Evolutionary conservation across 2,797 vertebrate species (phyloP), one percentile per base, ranked within the genome.

Genomic region (Chiloscyllium punctatum): DNA sequence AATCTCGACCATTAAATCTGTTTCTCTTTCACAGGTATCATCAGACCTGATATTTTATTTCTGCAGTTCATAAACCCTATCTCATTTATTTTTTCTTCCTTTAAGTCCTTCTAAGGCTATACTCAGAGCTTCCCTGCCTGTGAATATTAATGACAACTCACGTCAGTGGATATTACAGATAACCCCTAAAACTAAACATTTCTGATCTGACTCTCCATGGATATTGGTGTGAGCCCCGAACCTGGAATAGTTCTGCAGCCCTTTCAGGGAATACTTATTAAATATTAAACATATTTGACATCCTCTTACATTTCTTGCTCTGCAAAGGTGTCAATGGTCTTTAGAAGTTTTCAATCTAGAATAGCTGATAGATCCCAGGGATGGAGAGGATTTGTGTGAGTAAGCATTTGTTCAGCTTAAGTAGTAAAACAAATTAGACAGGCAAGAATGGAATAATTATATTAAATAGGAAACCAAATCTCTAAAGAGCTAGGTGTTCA

Each of bases 341-440:
- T 91, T 91, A 62, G n/a, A 91, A 66, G 15, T 62, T 66, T n/a
- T 30, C 88, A 66, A 91, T 66, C 57, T n/a, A 7, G 88, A 91
- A 66, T 91, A 33, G 33, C 18, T 42, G 37, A 48, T 82, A 84
- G 42, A 84, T 23, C 37, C 21, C 37, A 84, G 82, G 82, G 42
- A 48, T 9, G 82, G 42, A 84, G 37, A 84, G 21, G 42, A 21
- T 48, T 42, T 84, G 7, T 37, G 42, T 84, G 82, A 84, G 37
- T 84, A 84, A 48, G 21, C 42, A 48, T 84, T 84, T 84, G 82
- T 84, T 84, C 82, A 84, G 82, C 25, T 84, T 84, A 84, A 84
- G 57, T n/a, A 68, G 33, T 68, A 66, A 66, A 91, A 68, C 33
- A 66, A 91, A 91, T 91, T 68, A 53, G 51, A 25, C 82, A 48